A percentile compares a stretch with the other conserved stretches of the same genome.
These are phyloP conservation scores for Anguilla obscura DNA, from an alignment of 2,797 vertebrate species.

Conservation along the genomic window DNA sequence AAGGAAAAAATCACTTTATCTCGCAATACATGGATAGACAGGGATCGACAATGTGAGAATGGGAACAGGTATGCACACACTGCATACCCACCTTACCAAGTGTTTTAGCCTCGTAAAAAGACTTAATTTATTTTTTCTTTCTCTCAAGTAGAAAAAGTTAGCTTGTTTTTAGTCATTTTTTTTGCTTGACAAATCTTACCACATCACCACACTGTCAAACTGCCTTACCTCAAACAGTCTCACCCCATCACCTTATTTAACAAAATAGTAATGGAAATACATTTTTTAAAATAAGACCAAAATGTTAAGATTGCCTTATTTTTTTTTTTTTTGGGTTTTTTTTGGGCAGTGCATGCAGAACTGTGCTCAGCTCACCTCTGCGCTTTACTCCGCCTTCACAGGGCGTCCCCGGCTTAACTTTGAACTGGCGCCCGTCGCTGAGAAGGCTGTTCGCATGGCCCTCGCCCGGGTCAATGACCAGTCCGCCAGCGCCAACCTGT, in stretches of 20 bases:
- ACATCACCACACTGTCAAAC: no score
- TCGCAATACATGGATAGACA: not conserved
- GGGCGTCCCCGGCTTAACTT: constrained; percentile 47
- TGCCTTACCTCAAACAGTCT: no score
- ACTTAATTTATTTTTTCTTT: not conserved
- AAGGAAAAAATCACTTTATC: not conserved
- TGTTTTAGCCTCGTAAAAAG: not conserved
- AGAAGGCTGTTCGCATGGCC: constrained; percentile 50
- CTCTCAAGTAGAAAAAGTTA: not conserved
- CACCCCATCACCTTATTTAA: no score
- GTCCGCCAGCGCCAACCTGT: constrained; percentile 47
- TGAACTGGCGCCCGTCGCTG: constrained; percentile 48
- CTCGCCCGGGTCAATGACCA: constrained; percentile 56
- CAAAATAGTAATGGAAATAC: no score
- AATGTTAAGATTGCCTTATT: no score
- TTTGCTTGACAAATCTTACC: no score
- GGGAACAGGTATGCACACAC: not conserved
- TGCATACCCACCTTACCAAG: not conserved
- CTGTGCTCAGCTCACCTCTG: not conserved
- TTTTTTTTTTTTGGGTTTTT: no score
- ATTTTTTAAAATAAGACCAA: no score
- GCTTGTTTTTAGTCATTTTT: no score
- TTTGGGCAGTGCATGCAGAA: not conserved
- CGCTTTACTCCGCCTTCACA: constrained; percentile 35
- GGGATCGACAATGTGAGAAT: not conserved